Percentiles rank a stretch among this genome's conserved stretches.
phyloP scores from a whole-genome alignment of 2,888 invertebrate species.

The Pammene fasciana region DNA sequence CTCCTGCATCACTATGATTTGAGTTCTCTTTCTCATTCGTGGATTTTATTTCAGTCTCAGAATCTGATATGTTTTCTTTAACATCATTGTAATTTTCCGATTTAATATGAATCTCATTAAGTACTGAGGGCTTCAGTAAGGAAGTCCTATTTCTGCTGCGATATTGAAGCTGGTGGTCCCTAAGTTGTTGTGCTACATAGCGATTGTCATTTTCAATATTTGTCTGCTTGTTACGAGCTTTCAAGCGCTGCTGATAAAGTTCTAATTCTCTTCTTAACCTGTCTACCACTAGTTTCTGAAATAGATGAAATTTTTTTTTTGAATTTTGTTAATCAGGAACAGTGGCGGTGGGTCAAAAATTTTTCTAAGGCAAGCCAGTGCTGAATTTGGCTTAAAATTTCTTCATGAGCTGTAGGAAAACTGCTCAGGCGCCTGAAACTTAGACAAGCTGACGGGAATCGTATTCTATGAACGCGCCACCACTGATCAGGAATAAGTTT shows the following conservation, averaged over 20 bases:
- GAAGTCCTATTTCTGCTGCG: conserved; percentile 69
- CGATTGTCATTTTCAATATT: conserved; percentile 75
- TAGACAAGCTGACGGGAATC: too few relatives aligned
- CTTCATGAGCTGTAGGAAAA: too few relatives aligned
- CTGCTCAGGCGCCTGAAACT: too few relatives aligned
- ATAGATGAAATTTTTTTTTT: conserved; percentile 37
- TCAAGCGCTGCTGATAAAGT: conserved; percentile 76
- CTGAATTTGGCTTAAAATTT: too few relatives aligned
- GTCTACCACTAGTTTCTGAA: conserved; percentile 83
- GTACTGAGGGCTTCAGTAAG: conserved; percentile 74
- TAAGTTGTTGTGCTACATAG: conserved; percentile 74
- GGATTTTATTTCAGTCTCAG: conserved; percentile 67
- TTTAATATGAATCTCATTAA: conserved; percentile 77
- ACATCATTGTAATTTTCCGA: conserved; percentile 65
- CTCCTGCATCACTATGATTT: conserved; percentile 65
- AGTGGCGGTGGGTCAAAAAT: too few relatives aligned
- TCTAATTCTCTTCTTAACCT: conserved; percentile 83
- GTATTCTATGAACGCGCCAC: too few relatives aligned
- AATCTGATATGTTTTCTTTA: conserved; percentile 67
- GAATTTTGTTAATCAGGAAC: background rate
- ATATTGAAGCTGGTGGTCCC: conserved; percentile 73
- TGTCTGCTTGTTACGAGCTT: conserved; percentile 71
- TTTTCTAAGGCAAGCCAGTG: too few relatives aligned
- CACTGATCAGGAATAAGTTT: background rate
- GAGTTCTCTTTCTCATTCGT: conserved; percentile 71